Conservation (phyloP, 2,113 vertebrate genomes). For the Cryptomyrus ogoouensis region DNA sequence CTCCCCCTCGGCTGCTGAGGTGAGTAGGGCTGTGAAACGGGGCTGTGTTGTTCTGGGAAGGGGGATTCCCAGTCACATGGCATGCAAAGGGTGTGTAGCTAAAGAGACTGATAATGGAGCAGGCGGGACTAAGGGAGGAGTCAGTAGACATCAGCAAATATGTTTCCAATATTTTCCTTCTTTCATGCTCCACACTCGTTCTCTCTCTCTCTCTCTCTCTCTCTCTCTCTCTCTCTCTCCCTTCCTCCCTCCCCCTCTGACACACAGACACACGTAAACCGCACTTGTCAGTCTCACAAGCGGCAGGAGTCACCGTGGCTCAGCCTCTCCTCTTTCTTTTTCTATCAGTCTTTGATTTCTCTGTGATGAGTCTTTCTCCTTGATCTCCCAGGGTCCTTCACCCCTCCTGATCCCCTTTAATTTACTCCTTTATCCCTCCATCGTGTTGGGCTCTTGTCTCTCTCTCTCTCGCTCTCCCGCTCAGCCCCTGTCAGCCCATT, state of each 20-base stretch:
- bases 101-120: constrained; percentile 24
- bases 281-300: constrained; percentile 20
- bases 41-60: constrained; percentile 8
- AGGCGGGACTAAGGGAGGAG: constrained; percentile 45
- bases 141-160: constrained; percentile 47
- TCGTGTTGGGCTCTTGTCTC: constrained; percentile 20
- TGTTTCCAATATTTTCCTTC: constrained; percentile 40
- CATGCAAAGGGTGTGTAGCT: constrained; percentile 25
- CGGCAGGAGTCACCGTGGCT: neutral
- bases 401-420: constrained; percentile 2
- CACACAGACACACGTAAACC: neutral
- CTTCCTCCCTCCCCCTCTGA: neutral
- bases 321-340: constrained; percentile 14
- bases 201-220: constrained; percentile 25
- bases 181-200: neutral
- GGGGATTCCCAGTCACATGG: constrained; percentile 15
- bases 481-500: constrained; percentile 9
- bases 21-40: neutral
- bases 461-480: constrained; percentile 15
- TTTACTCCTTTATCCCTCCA: neutral
- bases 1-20: neutral
- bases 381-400: constrained; percentile 19
- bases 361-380: constrained; percentile 18
- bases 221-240: neutral
- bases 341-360: constrained; percentile 11